Evolutionary conservation across 2,113 vertebrate genomes (phyloP).

Genomic region (Siniperca knerii): DNA sequence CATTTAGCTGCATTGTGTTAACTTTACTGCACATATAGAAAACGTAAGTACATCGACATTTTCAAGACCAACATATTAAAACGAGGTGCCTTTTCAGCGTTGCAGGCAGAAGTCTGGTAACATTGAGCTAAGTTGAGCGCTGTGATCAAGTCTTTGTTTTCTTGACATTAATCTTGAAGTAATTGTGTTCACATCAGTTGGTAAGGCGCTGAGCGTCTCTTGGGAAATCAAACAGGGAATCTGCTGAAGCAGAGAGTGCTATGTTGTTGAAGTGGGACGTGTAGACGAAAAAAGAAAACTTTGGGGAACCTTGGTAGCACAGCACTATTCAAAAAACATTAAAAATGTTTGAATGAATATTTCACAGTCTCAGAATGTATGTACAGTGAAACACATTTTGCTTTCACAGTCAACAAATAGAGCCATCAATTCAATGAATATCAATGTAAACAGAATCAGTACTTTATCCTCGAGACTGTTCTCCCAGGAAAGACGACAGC

Average conservation of each 20-base stretch:
- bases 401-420: neutral
- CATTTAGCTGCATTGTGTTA: neutral
- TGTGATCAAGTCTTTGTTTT: conserved; percentile 46
- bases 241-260: conserved; percentile 28
- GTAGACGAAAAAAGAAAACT: conserved; percentile 31
- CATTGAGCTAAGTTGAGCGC: neutral
- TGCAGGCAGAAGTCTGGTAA: neutral
- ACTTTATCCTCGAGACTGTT: neutral
- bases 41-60: too few relatives aligned
- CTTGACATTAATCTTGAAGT: conserved; percentile 60
- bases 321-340: neutral
- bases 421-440: conserved; percentile 1
- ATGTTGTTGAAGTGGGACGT: conserved; percentile 17
- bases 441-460: neutral
- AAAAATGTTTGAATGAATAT: neutral
- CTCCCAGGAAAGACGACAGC: neutral
- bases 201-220: conserved; percentile 30
- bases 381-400: neutral
- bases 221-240: conserved; percentile 68
- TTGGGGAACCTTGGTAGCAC: neutral
- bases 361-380: neutral
- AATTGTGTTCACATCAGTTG: conserved; percentile 58
- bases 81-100: neutral
- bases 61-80: neutral
- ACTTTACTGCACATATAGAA: neutral